Evolutionary conservation across 2,888 invertebrate species (phyloP).

Genomic region (Opisthograptis luteolata): DNA sequence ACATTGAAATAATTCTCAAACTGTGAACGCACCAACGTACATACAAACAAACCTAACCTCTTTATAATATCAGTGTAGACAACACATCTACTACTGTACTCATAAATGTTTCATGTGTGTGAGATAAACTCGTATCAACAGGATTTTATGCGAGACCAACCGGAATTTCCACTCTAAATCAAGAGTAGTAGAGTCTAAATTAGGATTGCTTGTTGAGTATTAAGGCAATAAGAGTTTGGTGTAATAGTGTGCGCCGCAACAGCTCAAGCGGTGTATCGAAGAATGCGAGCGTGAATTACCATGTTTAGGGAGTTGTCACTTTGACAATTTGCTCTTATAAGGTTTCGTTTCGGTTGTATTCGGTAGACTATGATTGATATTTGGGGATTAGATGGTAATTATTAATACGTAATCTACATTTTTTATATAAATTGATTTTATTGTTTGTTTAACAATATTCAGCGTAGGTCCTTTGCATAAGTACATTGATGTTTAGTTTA

Average conservation of each 20-base stretch:
- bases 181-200: slow-evolving; percentile 33
- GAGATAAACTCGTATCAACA: slow-evolving; percentile 45
- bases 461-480: too few relatives aligned
- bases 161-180: slow-evolving; percentile 41
- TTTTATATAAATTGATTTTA: too few relatives aligned
- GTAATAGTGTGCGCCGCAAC: slow-evolving; percentile 70
- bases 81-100: slow-evolving; percentile 69
- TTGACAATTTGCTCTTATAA: slow-evolving; percentile 77
- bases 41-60: too few relatives aligned
- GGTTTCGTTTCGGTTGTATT: slow-evolving; percentile 53
- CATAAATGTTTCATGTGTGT: slow-evolving; percentile 72
- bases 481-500: too few relatives aligned
- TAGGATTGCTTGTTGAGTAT: slow-evolving; percentile 45
- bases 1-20: too few relatives aligned
- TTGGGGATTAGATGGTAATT: slow-evolving; percentile 44
- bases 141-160: slow-evolving; percentile 40
- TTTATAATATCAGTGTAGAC: too few relatives aligned
- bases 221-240: slow-evolving; percentile 69
- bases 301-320: slow-evolving; percentile 80
- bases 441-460: too few relatives aligned
- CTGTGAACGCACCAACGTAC: too few relatives aligned
- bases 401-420: too few relatives aligned
- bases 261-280: slow-evolving; percentile 76
- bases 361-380: slow-evolving; percentile 53
- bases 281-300: slow-evolving; percentile 83